phyloP scores from a whole-genome alignment of 2,113 vertebrate species.

The Corythornis madagascariensis region DNA sequence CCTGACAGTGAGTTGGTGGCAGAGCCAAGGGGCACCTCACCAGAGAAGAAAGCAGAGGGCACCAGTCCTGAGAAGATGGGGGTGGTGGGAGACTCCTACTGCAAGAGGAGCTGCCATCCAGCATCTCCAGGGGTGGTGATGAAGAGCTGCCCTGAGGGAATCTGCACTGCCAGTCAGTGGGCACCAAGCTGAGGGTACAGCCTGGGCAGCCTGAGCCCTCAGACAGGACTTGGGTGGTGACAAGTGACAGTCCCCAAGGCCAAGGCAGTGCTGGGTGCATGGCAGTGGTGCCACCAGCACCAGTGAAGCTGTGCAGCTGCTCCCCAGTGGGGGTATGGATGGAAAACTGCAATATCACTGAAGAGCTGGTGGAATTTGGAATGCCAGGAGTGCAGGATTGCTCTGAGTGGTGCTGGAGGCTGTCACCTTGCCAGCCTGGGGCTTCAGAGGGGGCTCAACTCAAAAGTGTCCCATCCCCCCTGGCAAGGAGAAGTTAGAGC shows the following conservation, averaged over 20 bases:
- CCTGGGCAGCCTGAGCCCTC: not conserved
- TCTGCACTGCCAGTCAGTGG: not conserved
- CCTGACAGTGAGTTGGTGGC: fast-evolving
- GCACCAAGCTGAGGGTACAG: not conserved
- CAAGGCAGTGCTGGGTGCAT: not conserved
- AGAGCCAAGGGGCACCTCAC: not conserved
- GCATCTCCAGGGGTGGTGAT: not conserved
- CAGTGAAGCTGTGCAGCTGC: not conserved
- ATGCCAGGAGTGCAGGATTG: not conserved
- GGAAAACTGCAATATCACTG: not conserved
- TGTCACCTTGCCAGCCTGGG: not conserved
- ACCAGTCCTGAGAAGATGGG: not conserved
- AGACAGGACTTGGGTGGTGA: fast-evolving
- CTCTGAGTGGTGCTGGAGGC: not conserved
- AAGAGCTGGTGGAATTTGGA: not conserved
- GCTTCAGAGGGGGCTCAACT: not conserved
- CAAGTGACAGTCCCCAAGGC: too few species aligned
- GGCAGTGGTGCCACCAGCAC: not conserved
- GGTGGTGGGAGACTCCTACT: not conserved
- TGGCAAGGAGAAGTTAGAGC: not conserved
- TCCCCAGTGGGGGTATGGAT: not conserved
- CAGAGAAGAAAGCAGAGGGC: not conserved
- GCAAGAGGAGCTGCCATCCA: not conserved
- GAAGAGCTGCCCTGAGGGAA: not conserved
- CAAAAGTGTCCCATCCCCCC: not conserved